Evolutionary conservation across 2,888 invertebrate species (phyloP), one percentile per base, ranked within the genome.

Genomic region (Acleris cristana): DNA sequence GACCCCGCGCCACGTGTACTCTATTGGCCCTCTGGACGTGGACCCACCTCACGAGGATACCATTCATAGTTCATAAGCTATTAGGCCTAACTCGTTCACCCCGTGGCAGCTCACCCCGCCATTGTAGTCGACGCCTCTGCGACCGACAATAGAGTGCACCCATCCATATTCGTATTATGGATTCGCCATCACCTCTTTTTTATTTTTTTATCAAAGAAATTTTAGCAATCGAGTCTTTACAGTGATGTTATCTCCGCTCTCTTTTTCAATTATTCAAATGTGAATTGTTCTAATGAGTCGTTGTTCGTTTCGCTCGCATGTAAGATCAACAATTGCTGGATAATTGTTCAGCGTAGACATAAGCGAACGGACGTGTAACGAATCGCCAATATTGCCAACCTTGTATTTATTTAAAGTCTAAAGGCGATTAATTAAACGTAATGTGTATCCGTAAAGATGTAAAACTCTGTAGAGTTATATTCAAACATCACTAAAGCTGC

Each of bases 271-370:
- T 67, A 51, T 55, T 68, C 44, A 58, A 71, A 67, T 51, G 56
- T 55, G 16, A 44, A 69, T 72, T 75, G 73, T 73, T 66, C 70
- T 66, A 58, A 48, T 53, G 65, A 57, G 51, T 70, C 62, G 63
- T 65, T 57, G 70, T 73, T 66, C 60, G 53, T 57, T 52, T 70
- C 48, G 75, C 71, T 76, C 73, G 74, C 72, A 71, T 52, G 53
- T n/a, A 54, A 59, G 59, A 69, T 70, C 69, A 73, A 77, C 79
- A 78, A 80, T 86, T 82, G 82, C 84, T 80, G 84, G 81, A 75
- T 79, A 71, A 82, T 82, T 80, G 71, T 77, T 77, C 77, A 75
- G 75, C 66, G 34, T 55, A 65, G 73, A 74, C 71, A 69, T 64
- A 69, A 74, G 73, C 70, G 54, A 62, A 53, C 69, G 65, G 51